A percentile compares a stretch with the other conserved stretches of the same genome.
Evolutionary conservation across 2,113 vertebrate species (phyloP).

Genomic region (Neofelis nebulosa): DNA sequence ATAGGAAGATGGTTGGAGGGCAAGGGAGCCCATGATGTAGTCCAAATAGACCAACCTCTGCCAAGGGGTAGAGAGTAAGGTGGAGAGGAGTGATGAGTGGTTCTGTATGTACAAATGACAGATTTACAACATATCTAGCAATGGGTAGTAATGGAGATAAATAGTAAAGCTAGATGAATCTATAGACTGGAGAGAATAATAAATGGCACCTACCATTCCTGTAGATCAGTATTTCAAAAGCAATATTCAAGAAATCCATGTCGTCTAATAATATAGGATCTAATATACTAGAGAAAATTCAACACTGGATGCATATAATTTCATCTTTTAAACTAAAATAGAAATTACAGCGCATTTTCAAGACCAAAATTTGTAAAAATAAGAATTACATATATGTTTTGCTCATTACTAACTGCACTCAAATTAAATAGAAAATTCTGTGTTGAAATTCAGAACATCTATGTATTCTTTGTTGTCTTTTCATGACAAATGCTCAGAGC

Average conservation of each 20-base stretch:
- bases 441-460: conserved; percentile 16
- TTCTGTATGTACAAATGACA: background rate
- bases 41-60: background rate
- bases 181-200: background rate
- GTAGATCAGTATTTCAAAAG: background rate
- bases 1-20: background rate
- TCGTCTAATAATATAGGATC: background rate
- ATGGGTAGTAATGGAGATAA: background rate
- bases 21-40: background rate
- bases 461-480: background rate
- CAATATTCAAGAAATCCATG: background rate
- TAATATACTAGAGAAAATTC: background rate
- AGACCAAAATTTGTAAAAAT: background rate
- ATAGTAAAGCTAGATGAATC: background rate
- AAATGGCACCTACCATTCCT: background rate
- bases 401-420: background rate
- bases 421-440: conserved; percentile 20
- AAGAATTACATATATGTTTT: background rate
- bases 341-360: background rate
- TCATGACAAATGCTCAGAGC: background rate
- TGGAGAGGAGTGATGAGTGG: background rate
- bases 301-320: background rate
- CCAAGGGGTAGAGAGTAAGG: background rate
- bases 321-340: conserved; percentile 23
- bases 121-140: background rate